Evolutionary conservation across 2,888 invertebrate genomes (phyloP), one percentile per base, ranked within the genome.

Genomic region (Agonopterix subpropinquella): DNA sequence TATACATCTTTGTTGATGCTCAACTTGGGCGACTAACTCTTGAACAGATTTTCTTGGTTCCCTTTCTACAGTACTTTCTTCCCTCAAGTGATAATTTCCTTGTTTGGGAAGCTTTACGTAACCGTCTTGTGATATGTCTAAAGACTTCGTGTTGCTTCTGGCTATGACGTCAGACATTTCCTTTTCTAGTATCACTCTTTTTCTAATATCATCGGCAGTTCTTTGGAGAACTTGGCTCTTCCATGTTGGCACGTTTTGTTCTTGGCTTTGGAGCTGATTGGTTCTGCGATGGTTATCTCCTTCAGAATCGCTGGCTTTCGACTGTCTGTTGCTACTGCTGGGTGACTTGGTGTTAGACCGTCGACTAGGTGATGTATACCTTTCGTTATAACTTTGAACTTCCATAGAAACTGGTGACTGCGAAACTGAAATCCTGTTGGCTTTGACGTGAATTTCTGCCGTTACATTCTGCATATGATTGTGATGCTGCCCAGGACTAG

Each of bases 11-110:
- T 86, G 83, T 47, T 89, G 79, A 35, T 82, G 84, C 68, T 92
- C 92, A 8, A 91, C 90, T 65, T 89, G 88, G 1, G 91, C 92
- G 18, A 92, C 91, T 58, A 92, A 73, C 64, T 92, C 92, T 61
- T 91, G 92, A 0, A 92, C 92, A 0, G 91, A 90, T 57, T 86
- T 90, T 43, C 91, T 80, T 2, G 82, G 81, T 46, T 80, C 80
- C 53, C 79, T 78, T 46, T 73, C 77, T 15, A 73, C 60, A 41
- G 58, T 58, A 41, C 56, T 69, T 18, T 76, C 75, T 47, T 70
- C 71, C 47, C 60, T 60, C 4, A 48, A 13, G 7, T 59, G 55
- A 55, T 73, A 73, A 47, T 58, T 75, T 2, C 61, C 59, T 60
- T 87, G 87, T 58, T 87, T 88, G 18, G 78, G 73, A 36, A 89